Conservation (phyloP, 1,140 invertebrate genomes). For the Papilio machaon region DNA sequence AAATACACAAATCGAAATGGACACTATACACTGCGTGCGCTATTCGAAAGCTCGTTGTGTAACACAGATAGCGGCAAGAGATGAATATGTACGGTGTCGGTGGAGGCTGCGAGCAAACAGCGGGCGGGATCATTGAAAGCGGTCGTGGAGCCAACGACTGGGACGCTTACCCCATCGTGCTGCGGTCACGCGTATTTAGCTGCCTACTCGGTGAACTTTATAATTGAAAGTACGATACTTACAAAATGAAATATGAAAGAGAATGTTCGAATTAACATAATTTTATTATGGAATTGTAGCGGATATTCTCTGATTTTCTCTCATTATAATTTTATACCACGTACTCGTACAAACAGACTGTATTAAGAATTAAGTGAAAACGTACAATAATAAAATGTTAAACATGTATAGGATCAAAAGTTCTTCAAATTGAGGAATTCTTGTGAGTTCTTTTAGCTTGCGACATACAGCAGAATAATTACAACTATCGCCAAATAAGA, state of each 20-base stretch:
- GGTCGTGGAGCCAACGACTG: neutral
- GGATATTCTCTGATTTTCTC: slow-evolving; percentile 9
- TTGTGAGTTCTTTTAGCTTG: too few relatives aligned
- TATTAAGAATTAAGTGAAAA: slow-evolving; percentile 1
- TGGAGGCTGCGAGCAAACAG: slow-evolving; percentile 3
- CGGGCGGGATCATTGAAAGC: neutral
- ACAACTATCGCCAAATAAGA: too few relatives aligned
- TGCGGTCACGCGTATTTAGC: slow-evolving; percentile 59
- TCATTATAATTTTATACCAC: neutral
- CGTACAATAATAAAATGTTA: neutral
- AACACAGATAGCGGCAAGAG: neutral
- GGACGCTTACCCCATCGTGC: slow-evolving; percentile 41
- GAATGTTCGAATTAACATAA: slow-evolving; percentile 23
- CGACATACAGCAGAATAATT: too few relatives aligned
- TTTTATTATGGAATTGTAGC: slow-evolving; percentile 19
- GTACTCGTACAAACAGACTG: neutral
- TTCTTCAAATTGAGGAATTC: too few relatives aligned
- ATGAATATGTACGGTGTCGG: neutral
- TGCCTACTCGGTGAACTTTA: slow-evolving; percentile 36
- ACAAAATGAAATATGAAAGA: slow-evolving; percentile 25
- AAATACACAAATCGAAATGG: slow-evolving; percentile 27
- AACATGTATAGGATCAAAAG: too few relatives aligned
- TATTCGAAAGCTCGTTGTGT: slow-evolving; percentile 15
- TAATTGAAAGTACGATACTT: slow-evolving; percentile 35
- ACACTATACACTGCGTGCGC: slow-evolving; percentile 44